phyloP scores from a whole-genome alignment of 2,113 vertebrate species.

The Nothoprocta pentlandii region DNA sequence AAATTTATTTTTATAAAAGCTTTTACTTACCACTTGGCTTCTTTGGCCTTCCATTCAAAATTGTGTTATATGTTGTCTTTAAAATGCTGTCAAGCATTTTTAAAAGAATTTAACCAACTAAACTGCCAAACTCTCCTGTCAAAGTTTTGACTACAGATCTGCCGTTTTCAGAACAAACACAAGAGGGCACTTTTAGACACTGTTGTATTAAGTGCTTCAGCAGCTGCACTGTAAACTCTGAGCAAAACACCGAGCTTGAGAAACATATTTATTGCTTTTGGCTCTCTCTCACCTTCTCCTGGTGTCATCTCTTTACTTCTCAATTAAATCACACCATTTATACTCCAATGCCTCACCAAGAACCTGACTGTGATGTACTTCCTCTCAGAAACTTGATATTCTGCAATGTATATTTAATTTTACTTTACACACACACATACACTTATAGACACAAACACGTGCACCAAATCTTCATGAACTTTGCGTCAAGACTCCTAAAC shows the following conservation, averaged over 20 bases:
- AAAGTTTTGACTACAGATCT: background rate
- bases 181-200: slow-evolving; percentile 74
- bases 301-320: background rate
- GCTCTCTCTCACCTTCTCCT: background rate
- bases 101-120: background rate
- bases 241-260: background rate
- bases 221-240: background rate
- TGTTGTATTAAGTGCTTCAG: background rate
- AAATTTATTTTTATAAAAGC: background rate
- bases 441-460: background rate
- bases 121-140: background rate
- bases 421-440: background rate
- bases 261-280: background rate
- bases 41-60: background rate
- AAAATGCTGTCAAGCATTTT: background rate
- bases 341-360: background rate
- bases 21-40: background rate
- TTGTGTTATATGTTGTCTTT: background rate
- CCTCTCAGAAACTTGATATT: background rate
- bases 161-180: slow-evolving; percentile 69
- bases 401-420: background rate
- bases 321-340: background rate
- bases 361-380: background rate
- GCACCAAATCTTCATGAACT: background rate
- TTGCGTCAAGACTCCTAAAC: background rate